Percentiles rank a stretch among this genome's conserved stretches.
These are phyloP conservation scores for Catagonus wagneri DNA, from an alignment of 2,113 vertebrate genomes.

Conservation along the genomic window DNA sequence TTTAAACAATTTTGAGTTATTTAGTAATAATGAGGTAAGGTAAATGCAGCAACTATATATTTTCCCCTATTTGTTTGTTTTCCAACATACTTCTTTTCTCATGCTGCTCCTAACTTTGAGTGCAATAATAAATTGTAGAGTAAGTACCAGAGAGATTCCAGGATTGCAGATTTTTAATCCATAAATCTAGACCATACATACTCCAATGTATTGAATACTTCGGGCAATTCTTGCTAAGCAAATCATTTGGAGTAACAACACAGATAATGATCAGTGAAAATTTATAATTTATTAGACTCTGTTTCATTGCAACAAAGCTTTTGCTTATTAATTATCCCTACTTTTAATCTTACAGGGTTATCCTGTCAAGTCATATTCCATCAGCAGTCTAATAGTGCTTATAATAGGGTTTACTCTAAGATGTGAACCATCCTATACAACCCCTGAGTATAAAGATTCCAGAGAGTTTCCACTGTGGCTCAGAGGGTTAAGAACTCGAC, in stretches of 20 bases:
- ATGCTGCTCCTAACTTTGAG: neutral
- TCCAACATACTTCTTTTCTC: neutral
- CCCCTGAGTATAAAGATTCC: neutral
- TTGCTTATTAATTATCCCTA: neutral
- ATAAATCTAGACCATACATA: neutral
- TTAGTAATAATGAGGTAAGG: constrained; percentile 5
- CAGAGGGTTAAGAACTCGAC: too few species aligned
- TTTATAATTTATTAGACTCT: neutral
- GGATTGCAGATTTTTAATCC: neutral
- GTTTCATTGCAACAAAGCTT: neutral
- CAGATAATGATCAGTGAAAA: neutral
- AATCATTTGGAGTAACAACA: neutral
- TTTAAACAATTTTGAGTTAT: neutral
- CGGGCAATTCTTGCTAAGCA: neutral
- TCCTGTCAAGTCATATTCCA: neutral
- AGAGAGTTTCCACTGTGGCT: neutral
- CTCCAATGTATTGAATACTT: neutral
- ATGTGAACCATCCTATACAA: neutral
- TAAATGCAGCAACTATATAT: neutral
- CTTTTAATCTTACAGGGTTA: neutral
- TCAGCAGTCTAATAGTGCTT: neutral
- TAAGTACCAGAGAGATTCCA: neutral
- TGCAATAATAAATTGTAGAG: neutral
- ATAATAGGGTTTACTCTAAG: neutral
- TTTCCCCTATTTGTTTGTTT: neutral